Conservation (phyloP, 2,797 vertebrate species). For the Corythornis leucogaster region DNA sequence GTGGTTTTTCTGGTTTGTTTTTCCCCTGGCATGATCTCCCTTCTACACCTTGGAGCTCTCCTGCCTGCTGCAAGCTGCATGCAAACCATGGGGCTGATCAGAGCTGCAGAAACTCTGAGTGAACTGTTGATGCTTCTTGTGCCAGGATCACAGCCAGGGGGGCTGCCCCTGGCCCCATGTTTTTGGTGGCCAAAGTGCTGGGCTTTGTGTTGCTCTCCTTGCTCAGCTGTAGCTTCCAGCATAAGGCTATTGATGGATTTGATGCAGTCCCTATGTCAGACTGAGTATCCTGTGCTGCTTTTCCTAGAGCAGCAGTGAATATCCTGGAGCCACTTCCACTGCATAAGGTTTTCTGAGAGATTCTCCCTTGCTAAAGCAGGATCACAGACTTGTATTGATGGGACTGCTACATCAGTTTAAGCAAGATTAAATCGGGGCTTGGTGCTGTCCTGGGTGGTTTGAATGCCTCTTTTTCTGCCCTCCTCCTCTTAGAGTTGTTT, state of each 20-base stretch:
- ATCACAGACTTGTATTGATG: neutral
- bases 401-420: neutral
- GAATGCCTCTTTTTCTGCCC: neutral
- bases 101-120: neutral
- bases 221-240: neutral
- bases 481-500: neutral
- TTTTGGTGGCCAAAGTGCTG: neutral
- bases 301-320: neutral
- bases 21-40: neutral
- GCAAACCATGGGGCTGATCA: neutral
- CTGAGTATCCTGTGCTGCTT: neutral
- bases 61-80: neutral
- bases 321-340: neutral
- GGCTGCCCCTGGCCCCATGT: fast-evolving
- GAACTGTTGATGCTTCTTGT: neutral
- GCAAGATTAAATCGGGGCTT: neutral
- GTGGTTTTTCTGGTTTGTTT: neutral
- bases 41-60: neutral
- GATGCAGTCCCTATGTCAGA: fast-evolving
- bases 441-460: neutral
- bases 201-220: neutral
- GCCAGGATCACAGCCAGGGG: neutral
- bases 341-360: neutral
- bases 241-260: neutral
- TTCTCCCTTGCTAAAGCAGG: neutral